Base-by-base conservation (phyloP, 30 jellyfish, hydroid and myxozoan genomes). In the Hydractinia echinata region DNA sequence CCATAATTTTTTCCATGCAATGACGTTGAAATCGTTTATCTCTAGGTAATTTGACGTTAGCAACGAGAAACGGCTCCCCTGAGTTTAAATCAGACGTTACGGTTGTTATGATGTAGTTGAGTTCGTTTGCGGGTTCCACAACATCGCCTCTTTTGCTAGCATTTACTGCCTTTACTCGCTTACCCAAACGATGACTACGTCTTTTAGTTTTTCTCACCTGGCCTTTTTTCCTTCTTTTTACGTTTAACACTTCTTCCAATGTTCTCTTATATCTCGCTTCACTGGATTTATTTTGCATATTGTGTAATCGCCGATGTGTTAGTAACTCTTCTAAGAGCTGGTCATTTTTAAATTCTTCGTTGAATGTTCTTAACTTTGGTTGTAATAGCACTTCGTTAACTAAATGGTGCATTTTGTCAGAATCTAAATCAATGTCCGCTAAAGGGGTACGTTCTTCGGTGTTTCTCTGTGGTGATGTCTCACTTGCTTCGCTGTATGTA, bases 1-100 rank as follows among this genome's bases (percentile, higher is more conserved):
- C 53, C 5, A 64, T 55, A 4, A 77, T 77, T 60, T 77, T 77
- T 55, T 60, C 85, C 74, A 77, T 52, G 53, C 85, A 77, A 54
- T 77, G 78, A 13, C 85, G 85, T 48, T 77, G 85, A n/a, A 19
- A 56, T 13, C 16, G 51, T 55, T 77, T 77, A 14, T 54, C 73
- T 55, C 60, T 77, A 11, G 85, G 85, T 11, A 77, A 54, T 54
- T 55, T 77, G 83, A 77, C 77, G 73, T 77, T 77, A 16, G 85
- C 85, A 9, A 77, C n/a, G 18, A 77, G 55, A 60, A 77, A 77
- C 39, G 85, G 85, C 8, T 77, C 85, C 4, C 85, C 85, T 14
- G 85, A 77, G 4, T 77, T 77, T 30, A 77, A 60, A 60, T 77
- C 85, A 21, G 85, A 77, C 44, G 55, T 77, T 15, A 77, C 73